Evolutionary conservation across 1,140 invertebrate species (phyloP).

Genomic region (Lepidurus packardi): DNA sequence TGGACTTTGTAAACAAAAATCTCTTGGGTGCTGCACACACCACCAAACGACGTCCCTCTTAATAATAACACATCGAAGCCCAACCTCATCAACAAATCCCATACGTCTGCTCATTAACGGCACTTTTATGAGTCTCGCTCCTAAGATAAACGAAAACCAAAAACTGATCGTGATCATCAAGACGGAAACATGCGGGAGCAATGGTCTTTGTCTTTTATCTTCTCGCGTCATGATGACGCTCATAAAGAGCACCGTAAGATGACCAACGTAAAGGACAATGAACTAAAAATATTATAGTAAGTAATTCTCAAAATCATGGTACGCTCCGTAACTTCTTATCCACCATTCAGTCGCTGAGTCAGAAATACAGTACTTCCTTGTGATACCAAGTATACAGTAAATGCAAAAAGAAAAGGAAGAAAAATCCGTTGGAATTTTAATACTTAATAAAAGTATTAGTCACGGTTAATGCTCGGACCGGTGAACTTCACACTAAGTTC

Average conservation of each 20-base stretch:
- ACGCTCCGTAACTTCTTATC: too few species aligned
- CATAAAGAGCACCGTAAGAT: background rate
- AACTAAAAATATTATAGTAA: background rate
- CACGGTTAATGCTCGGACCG: conserved; percentile 3
- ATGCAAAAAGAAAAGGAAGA: background rate
- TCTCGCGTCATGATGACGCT: background rate
- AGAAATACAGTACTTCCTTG: too few species aligned
- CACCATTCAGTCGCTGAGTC: too few species aligned
- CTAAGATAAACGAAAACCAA: conserved; percentile 17
- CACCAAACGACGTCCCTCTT: conserved; percentile 8
- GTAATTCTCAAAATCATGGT: too few species aligned
- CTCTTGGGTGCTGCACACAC: background rate
- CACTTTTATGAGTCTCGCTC: conserved; percentile 12
- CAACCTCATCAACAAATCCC: conserved; percentile 13
- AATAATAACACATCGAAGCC: conserved; percentile 2
- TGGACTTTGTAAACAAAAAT: conserved; percentile 12
- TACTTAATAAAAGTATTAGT: background rate
- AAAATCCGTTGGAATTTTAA: background rate
- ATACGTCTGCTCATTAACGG: conserved; percentile 21
- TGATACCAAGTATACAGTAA: too few species aligned
- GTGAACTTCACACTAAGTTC: background rate
- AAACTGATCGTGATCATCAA: background rate
- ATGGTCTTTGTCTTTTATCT: background rate
- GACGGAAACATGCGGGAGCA: background rate
- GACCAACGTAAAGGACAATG: conserved; percentile 8